Conservation (phyloP, 2,797 vertebrate genomes). For the Lepilemur ruficaudatus region DNA sequence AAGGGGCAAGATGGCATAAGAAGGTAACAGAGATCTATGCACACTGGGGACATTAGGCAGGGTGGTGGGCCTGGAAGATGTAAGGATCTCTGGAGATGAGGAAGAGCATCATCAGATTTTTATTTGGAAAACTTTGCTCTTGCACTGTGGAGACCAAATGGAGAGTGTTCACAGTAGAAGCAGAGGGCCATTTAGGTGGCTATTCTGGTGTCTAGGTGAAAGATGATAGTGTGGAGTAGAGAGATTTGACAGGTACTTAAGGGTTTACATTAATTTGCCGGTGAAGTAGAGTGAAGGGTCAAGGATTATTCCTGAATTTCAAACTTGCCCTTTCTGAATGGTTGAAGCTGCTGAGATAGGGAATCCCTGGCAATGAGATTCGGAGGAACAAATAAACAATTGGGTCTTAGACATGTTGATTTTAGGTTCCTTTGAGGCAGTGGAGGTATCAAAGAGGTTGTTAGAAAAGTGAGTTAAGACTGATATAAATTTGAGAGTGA, state of each 20-base stretch:
- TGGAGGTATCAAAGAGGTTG: neutral
- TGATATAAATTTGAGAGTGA: neutral
- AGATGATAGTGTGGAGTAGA: neutral
- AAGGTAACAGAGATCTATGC: neutral
- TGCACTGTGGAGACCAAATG: neutral
- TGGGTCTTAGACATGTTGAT: neutral
- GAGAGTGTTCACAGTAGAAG: neutral
- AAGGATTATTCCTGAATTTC: neutral
- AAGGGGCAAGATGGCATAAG: neutral
- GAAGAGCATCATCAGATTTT: neutral
- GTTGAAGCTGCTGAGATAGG: neutral
- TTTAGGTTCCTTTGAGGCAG: neutral
- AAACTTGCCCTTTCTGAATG: neutral
- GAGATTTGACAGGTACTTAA: neutral
- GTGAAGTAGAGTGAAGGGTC: neutral
- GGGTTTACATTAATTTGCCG: neutral
- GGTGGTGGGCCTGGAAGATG: neutral
- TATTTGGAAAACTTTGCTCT: neutral
- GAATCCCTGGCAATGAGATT: neutral
- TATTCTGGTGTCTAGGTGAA: neutral
- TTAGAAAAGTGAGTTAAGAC: neutral
- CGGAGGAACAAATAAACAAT: neutral
- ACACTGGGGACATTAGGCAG: neutral
- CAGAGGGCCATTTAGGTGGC: no score
- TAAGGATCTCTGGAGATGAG: neutral